These are phyloP conservation scores for Lateolabrax maculatus DNA, from an alignment of 2,797 vertebrate genomes.

Conservation along the genomic window DNA sequence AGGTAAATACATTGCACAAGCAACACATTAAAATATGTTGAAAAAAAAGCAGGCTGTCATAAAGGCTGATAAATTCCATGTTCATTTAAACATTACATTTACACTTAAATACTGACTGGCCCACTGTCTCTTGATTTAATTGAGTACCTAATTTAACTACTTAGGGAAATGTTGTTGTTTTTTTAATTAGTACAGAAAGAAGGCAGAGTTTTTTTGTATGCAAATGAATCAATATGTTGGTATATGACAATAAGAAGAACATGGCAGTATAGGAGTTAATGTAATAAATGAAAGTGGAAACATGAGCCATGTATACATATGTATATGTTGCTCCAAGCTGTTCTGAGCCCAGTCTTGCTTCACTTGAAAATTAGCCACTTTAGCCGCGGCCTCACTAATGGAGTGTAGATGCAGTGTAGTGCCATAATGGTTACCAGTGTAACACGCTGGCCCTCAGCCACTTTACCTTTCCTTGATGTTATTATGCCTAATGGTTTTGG, in stretches of 20 bases:
- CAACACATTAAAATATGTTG: background rate
- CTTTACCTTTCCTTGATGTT: constrained; percentile 38
- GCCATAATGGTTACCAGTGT: constrained; percentile 50
- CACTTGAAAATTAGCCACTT: background rate
- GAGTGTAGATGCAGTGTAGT: constrained; percentile 39
- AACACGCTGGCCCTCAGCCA: constrained; percentile 46
- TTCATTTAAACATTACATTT: background rate
- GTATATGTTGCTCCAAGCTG: background rate
- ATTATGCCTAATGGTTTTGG: constrained; percentile 43
- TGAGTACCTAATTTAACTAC: background rate
- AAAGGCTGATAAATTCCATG: background rate
- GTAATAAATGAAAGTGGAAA: constrained; percentile 7
- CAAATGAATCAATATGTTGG: background rate
- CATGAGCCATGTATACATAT: background rate
- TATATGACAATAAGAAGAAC: background rate
- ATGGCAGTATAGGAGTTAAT: background rate
- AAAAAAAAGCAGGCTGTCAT: background rate
- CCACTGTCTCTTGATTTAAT: background rate
- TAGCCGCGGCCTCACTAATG: constrained; percentile 27
- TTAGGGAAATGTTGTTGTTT: background rate
- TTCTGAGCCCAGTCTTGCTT: constrained; percentile 1
- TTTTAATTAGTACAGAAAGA: no score
- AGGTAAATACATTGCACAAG: background rate
- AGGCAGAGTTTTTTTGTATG: background rate
- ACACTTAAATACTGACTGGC: background rate